Percentiles rank a stretch among this genome's conserved stretches.
Conservation (phyloP, 2,797 vertebrate genomes). For the Euthynnus affinis region DNA sequence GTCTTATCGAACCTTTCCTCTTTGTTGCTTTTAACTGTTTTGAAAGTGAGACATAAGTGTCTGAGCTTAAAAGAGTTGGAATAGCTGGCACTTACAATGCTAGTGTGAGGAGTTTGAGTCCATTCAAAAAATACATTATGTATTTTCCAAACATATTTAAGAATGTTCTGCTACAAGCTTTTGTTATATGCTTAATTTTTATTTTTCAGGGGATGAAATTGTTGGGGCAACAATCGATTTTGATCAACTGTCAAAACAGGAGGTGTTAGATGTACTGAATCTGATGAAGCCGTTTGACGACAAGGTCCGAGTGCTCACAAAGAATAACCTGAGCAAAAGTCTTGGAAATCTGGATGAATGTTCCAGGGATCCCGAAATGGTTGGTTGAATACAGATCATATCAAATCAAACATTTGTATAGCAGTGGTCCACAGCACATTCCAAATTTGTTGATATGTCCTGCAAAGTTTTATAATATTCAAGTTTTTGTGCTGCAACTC, state of each 20-base stretch:
- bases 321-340: conserved; percentile 75
- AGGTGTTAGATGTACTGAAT: conserved; percentile 82
- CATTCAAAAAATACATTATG: neutral
- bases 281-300: conserved; percentile 83
- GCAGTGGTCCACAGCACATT: neutral
- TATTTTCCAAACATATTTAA: too few species aligned
- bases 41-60: neutral
- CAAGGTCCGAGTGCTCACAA: conserved; percentile 79
- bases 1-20: neutral
- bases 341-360: conserved; percentile 71
- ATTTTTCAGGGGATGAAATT: conserved; percentile 83
- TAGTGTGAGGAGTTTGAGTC: neutral
- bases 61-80: neutral
- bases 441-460: neutral
- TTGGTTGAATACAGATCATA: conserved; percentile 62
- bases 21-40: neutral
- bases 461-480: neutral
- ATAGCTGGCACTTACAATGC: neutral
- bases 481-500: neutral
- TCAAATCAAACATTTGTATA: neutral
- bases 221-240: conserved; percentile 84
- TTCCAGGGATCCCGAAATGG: conserved; percentile 73
- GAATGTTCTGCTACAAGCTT: neutral
- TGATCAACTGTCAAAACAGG: conserved; percentile 82
- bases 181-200: conserved; percentile 14